These are phyloP conservation scores for Calosoma granatense DNA, from an alignment of 1,140 invertebrate genomes.

Conservation along the genomic window DNA sequence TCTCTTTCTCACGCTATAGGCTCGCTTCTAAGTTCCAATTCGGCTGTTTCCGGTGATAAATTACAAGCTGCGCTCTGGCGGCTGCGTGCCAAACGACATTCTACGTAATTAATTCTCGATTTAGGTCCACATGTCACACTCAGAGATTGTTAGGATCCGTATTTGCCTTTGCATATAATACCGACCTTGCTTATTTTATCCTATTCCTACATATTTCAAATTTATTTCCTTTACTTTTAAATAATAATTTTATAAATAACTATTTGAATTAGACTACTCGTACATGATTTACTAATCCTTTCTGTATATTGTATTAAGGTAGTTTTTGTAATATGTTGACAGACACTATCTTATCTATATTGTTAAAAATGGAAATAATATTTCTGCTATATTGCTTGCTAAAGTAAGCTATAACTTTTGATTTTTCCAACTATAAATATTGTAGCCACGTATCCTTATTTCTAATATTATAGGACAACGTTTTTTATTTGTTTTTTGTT, in stretches of 20 bases:
- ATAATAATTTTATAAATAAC: too few species aligned
- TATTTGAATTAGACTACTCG: too few species aligned
- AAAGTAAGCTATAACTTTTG: background rate
- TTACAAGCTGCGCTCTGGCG: constrained; percentile 11
- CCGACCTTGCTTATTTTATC: too few species aligned
- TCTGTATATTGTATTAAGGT: too few species aligned
- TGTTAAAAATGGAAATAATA: background rate
- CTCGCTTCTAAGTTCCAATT: constrained; percentile 1
- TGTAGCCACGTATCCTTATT: background rate
- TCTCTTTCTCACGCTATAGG: background rate
- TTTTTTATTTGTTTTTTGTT: too few species aligned
- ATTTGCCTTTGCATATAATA: background rate
- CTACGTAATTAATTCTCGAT: constrained; percentile 16
- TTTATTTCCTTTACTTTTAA: too few species aligned
- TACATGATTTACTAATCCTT: too few species aligned
- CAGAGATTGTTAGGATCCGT: constrained; percentile 10
- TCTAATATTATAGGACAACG: too few species aligned
- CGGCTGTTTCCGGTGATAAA: constrained; percentile 13
- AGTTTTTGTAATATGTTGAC: too few species aligned
- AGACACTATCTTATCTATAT: too few species aligned
- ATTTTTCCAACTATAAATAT: background rate
- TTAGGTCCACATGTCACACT: constrained; percentile 13
- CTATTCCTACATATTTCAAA: too few species aligned
- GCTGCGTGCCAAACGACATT: constrained; percentile 13
- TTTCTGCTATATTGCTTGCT: background rate